These are phyloP conservation scores for Ditylenchus weischeri DNA, from an alignment of 2,888 invertebrate genomes.

Conservation along the genomic window DNA sequence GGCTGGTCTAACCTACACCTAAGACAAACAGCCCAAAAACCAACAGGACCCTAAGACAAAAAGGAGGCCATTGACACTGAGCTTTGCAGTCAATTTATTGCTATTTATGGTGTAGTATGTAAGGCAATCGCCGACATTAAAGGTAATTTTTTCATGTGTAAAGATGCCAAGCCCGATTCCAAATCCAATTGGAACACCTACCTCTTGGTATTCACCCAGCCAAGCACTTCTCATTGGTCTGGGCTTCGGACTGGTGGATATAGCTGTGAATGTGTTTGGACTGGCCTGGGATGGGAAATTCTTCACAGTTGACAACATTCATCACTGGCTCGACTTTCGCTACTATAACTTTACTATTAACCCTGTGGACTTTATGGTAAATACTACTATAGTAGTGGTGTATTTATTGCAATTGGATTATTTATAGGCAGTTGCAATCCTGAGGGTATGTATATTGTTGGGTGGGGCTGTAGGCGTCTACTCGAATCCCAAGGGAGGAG, in stretches of 20 bases:
- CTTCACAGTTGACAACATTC: slow-evolving; percentile 52
- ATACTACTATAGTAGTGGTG: no score
- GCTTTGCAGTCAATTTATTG: no score
- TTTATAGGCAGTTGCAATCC: slow-evolving; percentile 45
- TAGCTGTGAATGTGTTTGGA: slow-evolving; percentile 38
- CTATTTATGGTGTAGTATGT: no score
- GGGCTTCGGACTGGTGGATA: slow-evolving; percentile 41
- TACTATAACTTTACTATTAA: slow-evolving; percentile 52
- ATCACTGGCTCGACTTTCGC: slow-evolving; percentile 54
- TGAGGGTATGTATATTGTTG: slow-evolving; percentile 49
- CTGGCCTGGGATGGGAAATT: slow-evolving; percentile 48
- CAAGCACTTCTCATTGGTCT: slow-evolving; percentile 48
- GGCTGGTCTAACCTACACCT: no score
- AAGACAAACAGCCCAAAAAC: no score
- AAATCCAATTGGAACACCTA: no score
- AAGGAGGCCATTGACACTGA: no score
- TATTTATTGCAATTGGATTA: no score
- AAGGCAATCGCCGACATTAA: no score
- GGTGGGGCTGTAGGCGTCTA: slow-evolving; percentile 56
- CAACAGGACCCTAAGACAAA: no score
- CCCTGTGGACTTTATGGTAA: slow-evolving; percentile 55
- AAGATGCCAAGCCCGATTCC: no score
- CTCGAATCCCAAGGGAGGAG: slow-evolving; percentile 49
- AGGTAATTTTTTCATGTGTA: no score
- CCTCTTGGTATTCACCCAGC: slow-evolving; percentile 49